Conservation (phyloP, 2,113 vertebrate genomes). For the Bufo gargarizans region DNA sequence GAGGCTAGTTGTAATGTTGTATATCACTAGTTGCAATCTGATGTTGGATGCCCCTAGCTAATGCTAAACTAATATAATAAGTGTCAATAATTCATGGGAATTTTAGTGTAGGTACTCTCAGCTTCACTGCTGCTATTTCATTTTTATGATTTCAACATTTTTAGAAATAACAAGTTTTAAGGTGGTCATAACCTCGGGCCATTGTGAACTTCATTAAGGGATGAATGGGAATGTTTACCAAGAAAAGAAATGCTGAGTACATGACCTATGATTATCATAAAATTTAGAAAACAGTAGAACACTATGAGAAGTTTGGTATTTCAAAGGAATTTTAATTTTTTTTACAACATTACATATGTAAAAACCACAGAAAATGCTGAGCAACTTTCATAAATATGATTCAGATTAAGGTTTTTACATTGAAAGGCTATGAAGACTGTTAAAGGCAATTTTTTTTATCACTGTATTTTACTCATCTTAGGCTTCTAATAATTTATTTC, state of each 20-base stretch:
- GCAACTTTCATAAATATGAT: too few relatives aligned
- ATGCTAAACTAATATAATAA: slow-evolving; percentile 31
- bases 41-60: neutral
- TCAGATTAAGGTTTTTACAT: too few relatives aligned
- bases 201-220: neutral
- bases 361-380: neutral
- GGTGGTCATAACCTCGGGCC: neutral
- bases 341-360: neutral
- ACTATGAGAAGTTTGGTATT: neutral
- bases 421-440: too few relatives aligned
- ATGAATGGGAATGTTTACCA: neutral
- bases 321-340: too few relatives aligned
- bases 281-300: slow-evolving; percentile 2
- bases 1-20: slow-evolving; percentile 15
- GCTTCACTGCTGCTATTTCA: neutral
- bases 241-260: neutral
- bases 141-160: slow-evolving; percentile 31
- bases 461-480: too few relatives aligned
- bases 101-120: slow-evolving; percentile 9
- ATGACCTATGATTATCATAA: neutral
- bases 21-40: neutral
- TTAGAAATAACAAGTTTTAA: slow-evolving; percentile 18
- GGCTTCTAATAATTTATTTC: too few relatives aligned
- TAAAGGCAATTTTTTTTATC: too few relatives aligned
- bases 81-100: slow-evolving; percentile 21